These are phyloP conservation scores for Pheosia gnoma DNA, from an alignment of 2,888 invertebrate genomes.

Conservation along the genomic window DNA sequence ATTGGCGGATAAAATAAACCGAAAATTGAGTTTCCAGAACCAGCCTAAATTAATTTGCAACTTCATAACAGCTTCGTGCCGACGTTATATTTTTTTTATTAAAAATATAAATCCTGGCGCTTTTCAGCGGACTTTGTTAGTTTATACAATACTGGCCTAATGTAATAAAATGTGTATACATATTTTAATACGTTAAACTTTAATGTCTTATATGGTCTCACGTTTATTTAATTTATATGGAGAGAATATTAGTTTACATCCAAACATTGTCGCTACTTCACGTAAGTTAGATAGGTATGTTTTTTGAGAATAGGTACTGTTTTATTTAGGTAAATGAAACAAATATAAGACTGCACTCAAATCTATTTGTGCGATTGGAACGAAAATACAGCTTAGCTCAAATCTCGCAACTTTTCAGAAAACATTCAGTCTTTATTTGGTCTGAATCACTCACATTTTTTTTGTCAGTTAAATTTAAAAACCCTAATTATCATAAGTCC, in stretches of 20 bases:
- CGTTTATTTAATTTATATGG: too few relatives aligned
- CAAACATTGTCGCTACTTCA: too few relatives aligned
- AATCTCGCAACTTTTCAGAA: too few relatives aligned
- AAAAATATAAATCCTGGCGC: conserved; percentile 63
- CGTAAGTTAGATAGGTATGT: too few relatives aligned
- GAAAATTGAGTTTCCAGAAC: conserved; percentile 80
- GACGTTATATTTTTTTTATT: conserved; percentile 69
- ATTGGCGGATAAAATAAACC: conserved; percentile 80
- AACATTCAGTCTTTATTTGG: neutral
- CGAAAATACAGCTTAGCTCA: too few relatives aligned
- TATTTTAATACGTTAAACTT: too few relatives aligned
- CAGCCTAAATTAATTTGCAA: conserved; percentile 81
- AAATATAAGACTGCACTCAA: too few relatives aligned
- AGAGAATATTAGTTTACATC: too few relatives aligned
- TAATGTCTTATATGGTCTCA: too few relatives aligned
- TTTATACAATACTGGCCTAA: conserved; percentile 25
- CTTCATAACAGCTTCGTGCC: conserved; percentile 76
- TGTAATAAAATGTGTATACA: neutral
- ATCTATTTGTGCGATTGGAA: too few relatives aligned
- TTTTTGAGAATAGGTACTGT: too few relatives aligned
- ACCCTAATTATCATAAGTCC: conserved; percentile 25
- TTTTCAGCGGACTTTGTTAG: conserved; percentile 42
- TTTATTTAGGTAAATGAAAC: too few relatives aligned
- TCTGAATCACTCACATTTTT: conserved; percentile 16
- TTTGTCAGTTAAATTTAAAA: conserved; percentile 22